A percentile compares a stretch with the other conserved stretches of the same genome.
Evolutionary conservation across 2,888 invertebrate genomes (phyloP).

Genomic region (Taphrorychus bicolor): DNA sequence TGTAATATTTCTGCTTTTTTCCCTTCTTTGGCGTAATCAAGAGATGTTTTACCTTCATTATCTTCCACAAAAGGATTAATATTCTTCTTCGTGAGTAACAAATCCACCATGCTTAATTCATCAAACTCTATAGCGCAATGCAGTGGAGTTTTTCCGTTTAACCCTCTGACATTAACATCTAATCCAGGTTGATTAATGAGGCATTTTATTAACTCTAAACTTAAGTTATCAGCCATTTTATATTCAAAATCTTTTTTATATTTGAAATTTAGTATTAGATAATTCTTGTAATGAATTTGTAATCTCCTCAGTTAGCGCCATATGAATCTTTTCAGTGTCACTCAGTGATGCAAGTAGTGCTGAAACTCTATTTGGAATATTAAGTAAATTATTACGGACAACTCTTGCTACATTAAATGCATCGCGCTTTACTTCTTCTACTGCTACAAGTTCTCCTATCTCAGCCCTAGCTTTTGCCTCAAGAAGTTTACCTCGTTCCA

Average conservation of each 20-base stretch:
- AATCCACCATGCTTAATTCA: neutral
- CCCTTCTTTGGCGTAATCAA: constrained; percentile 10
- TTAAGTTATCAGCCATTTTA: constrained; percentile 18
- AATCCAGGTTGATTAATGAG: constrained; percentile 15
- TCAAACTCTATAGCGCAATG: constrained; percentile 15
- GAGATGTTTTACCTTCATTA: constrained; percentile 8
- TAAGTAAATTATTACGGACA: constrained; percentile 28
- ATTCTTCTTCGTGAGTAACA: neutral
- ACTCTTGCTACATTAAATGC: constrained; percentile 37
- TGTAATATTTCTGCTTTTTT: constrained; percentile 9
- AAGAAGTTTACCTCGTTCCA: constrained; percentile 25
- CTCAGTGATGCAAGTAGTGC: constrained; percentile 31
- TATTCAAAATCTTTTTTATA: constrained; percentile 12
- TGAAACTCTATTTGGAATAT: constrained; percentile 34
- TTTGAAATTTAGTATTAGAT: neutral
- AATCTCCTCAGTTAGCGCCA: constrained; percentile 18
- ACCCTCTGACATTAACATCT: constrained; percentile 19
- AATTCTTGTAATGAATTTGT: neutral
- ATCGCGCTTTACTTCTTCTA: constrained; percentile 31
- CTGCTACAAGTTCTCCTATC: constrained; percentile 29
- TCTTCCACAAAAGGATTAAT: neutral
- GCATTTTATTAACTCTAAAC: constrained; percentile 20
- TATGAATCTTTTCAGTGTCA: constrained; percentile 33
- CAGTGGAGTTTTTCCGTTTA: constrained; percentile 15
- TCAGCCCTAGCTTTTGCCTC: constrained; percentile 26